Conservation (phyloP, 2,888 invertebrate species). For the Acrobasis suavella region DNA sequence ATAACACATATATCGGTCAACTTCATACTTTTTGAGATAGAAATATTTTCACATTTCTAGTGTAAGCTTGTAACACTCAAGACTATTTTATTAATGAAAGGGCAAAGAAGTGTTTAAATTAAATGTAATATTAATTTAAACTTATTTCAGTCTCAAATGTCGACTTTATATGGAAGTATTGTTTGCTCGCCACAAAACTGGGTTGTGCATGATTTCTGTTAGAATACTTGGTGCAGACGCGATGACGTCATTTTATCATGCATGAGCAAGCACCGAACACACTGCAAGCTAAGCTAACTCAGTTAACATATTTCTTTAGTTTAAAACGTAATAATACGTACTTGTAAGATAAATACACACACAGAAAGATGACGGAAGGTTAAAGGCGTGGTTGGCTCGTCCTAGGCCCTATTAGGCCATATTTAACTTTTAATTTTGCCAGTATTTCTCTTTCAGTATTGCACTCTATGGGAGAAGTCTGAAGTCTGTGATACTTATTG, state of each 20-base stretch:
- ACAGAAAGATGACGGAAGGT: too few relatives aligned
- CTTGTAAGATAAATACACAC: too few relatives aligned
- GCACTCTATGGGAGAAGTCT: too few relatives aligned
- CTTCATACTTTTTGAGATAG: constrained; percentile 22
- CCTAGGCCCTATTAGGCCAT: too few relatives aligned
- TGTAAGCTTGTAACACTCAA: constrained; percentile 35
- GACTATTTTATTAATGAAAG: constrained; percentile 28
- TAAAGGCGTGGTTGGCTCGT: too few relatives aligned
- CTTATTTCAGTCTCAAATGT: not conserved
- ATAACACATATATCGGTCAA: constrained; percentile 31
- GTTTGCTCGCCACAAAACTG: constrained; percentile 30
- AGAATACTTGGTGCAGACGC: constrained; percentile 37
- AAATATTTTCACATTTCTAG: constrained; percentile 29
- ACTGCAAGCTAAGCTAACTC: not conserved
- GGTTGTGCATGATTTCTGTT: constrained; percentile 44
- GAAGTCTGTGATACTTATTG: too few relatives aligned
- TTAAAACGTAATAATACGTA: too few relatives aligned
- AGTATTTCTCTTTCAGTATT: too few relatives aligned
- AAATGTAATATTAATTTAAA: constrained; percentile 15
- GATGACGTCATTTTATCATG: constrained; percentile 7
- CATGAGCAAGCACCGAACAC: not conserved
- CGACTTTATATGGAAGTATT: constrained; percentile 16
- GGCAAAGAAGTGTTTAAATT: constrained; percentile 24
- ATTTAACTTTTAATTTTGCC: too few relatives aligned
- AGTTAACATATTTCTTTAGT: not conserved